A percentile compares a stretch with the other conserved stretches of the same genome.
Conservation (phyloP, 2,888 invertebrate species). For the Hirtodrosophila trivittata region DNA sequence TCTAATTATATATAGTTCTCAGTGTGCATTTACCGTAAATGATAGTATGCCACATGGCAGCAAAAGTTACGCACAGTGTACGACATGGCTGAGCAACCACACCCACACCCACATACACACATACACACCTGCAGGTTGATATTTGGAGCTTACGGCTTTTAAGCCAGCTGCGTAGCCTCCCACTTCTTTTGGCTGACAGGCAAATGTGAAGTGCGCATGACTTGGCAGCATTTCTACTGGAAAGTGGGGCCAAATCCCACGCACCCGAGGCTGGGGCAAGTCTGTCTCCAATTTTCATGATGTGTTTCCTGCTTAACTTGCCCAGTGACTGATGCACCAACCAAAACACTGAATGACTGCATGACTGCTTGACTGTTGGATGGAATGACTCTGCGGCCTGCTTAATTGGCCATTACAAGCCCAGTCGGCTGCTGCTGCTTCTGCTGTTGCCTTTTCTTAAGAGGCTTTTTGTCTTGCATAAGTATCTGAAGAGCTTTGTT, state of each 20-base stretch:
- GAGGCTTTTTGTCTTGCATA: constrained; percentile 59
- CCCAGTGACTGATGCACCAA: constrained; percentile 43
- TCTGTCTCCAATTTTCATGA: constrained; percentile 43
- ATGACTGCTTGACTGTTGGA: constrained; percentile 23
- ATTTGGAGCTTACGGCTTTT: constrained; percentile 40
- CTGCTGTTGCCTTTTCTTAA: constrained; percentile 52
- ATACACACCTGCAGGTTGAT: constrained; percentile 49
- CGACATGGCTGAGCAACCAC: constrained; percentile 58
- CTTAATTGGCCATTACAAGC: constrained; percentile 75
- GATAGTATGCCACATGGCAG: constrained; percentile 57
- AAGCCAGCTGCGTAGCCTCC: constrained; percentile 68
- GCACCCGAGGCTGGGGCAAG: constrained; percentile 43
- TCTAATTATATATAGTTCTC: constrained; percentile 65
- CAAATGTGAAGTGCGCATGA: constrained; percentile 58
- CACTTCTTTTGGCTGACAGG: constrained; percentile 24
- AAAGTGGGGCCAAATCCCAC: constrained; percentile 66
- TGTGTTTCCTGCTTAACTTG: constrained; percentile 64
- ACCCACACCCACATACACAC: constrained; percentile 11
- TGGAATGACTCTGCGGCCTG: constrained; percentile 44
- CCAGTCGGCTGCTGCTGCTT: constrained; percentile 9
- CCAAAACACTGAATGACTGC: constrained; percentile 19
- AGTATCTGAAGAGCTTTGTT: constrained; percentile 22
- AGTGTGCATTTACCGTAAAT: constrained; percentile 77
- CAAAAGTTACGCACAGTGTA: constrained; percentile 45
- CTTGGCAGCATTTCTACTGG: constrained; percentile 57